Evolutionary conservation across 2,888 invertebrate genomes (phyloP).

Genomic region (Selenia dentaria): DNA sequence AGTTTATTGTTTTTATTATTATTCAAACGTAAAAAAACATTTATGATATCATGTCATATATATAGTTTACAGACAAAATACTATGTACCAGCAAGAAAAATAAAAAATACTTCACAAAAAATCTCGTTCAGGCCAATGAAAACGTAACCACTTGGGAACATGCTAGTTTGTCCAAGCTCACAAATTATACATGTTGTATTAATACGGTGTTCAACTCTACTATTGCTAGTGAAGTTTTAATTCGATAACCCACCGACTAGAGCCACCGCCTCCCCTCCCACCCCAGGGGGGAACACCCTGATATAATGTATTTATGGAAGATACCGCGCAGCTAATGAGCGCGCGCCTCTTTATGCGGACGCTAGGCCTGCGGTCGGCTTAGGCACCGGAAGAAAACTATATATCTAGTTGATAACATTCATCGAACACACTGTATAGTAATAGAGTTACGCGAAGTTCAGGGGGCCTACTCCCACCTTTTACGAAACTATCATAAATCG

Average conservation of each 20-base stretch:
- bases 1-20: too few species aligned
- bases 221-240: constrained; percentile 73
- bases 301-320: constrained; percentile 83
- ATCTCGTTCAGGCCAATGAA: neutral
- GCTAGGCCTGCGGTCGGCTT: constrained; percentile 45
- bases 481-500: too few species aligned
- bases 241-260: constrained; percentile 38
- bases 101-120: too few species aligned
- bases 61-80: too few species aligned
- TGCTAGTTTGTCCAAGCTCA: constrained; percentile 75
- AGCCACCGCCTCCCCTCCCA: constrained; percentile 36
- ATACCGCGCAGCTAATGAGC: constrained; percentile 82
- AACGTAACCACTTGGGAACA: constrained; percentile 47
- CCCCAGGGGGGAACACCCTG: constrained; percentile 37
- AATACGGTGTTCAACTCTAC: constrained; percentile 83
- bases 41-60: too few species aligned
- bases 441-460: neutral
- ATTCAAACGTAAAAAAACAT: too few species aligned
- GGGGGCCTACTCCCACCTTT: too few species aligned
- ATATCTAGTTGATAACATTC: constrained; percentile 2
- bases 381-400: constrained; percentile 32
- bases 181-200: constrained; percentile 83
- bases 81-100: too few species aligned
- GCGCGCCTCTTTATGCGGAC: constrained; percentile 73
- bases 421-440: constrained; percentile 5